These are phyloP conservation scores for Hypsopygia costalis DNA, from an alignment of 2,888 invertebrate genomes.

Conservation along the genomic window DNA sequence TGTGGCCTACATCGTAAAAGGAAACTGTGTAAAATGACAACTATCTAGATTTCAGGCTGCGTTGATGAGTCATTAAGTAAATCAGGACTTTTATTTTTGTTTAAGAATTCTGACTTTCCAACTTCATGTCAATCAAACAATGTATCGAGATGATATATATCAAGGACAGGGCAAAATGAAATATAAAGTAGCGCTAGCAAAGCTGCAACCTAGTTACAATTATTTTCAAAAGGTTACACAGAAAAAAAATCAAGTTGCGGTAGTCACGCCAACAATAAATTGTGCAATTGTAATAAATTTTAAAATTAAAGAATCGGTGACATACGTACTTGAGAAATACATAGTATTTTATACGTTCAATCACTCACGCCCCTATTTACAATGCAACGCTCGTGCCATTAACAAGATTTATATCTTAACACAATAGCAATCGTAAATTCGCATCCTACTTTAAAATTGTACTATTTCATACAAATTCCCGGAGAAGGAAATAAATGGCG, in stretches of 20 bases:
- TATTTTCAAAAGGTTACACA: too few species aligned
- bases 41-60: too few species aligned
- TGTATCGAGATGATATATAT: too few species aligned
- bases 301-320: constrained; percentile 40
- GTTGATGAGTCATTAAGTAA: too few species aligned
- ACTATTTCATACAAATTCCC: constrained; percentile 51
- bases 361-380: constrained; percentile 49
- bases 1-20: too few species aligned
- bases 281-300: constrained; percentile 25
- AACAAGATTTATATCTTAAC: constrained; percentile 64
- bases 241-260: constrained; percentile 4
- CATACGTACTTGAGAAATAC: constrained; percentile 43
- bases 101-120: too few species aligned
- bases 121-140: too few species aligned
- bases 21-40: too few species aligned
- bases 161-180: too few species aligned
- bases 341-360: constrained; percentile 33
- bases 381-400: constrained; percentile 59
- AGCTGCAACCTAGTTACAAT: too few species aligned
- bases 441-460: constrained; percentile 46
- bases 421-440: constrained; percentile 65
- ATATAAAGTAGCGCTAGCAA: too few species aligned
- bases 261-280: constrained; percentile 22
- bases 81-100: too few species aligned
- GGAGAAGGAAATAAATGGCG: constrained; percentile 69